A percentile compares a stretch with the other conserved stretches of the same genome.
phyloP scores from a whole-genome alignment of 2,113 vertebrate species.

The Arenaria interpres region DNA sequence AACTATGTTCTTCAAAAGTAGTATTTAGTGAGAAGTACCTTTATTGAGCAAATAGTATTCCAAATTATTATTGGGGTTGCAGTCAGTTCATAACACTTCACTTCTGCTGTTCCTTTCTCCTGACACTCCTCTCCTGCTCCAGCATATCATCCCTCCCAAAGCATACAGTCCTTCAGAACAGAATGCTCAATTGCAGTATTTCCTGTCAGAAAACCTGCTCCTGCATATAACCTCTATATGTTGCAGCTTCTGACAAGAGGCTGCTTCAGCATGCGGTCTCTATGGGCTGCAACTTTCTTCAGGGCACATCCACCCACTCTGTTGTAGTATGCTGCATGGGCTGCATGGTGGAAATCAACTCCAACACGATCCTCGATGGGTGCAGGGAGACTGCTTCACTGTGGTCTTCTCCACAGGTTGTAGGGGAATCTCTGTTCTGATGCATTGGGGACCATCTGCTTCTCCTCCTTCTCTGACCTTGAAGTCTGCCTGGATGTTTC shows the following conservation, averaged over 20 bases:
- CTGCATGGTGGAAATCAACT: neutral
- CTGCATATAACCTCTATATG: accelerated
- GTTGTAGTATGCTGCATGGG: neutral
- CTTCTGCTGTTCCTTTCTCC: neutral
- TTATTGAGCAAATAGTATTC: neutral
- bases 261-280: accelerated
- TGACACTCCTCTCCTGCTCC: neutral
- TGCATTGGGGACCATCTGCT: accelerated
- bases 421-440: neutral
- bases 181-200: accelerated
- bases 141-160: accelerated
- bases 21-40: neutral
- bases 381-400: neutral
- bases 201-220: neutral
- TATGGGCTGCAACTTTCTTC: neutral
- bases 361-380: accelerated
- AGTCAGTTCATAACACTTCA: neutral
- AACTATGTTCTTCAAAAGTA: neutral
- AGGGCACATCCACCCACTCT: accelerated
- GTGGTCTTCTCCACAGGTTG: neutral
- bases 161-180: neutral
- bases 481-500: neutral
- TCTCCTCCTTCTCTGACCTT: neutral
- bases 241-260: neutral
- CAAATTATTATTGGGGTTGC: neutral